Evolutionary conservation across 2,888 invertebrate species (phyloP), one percentile per base, ranked within the genome.

Genomic region (Pilophorus perplexus): DNA sequence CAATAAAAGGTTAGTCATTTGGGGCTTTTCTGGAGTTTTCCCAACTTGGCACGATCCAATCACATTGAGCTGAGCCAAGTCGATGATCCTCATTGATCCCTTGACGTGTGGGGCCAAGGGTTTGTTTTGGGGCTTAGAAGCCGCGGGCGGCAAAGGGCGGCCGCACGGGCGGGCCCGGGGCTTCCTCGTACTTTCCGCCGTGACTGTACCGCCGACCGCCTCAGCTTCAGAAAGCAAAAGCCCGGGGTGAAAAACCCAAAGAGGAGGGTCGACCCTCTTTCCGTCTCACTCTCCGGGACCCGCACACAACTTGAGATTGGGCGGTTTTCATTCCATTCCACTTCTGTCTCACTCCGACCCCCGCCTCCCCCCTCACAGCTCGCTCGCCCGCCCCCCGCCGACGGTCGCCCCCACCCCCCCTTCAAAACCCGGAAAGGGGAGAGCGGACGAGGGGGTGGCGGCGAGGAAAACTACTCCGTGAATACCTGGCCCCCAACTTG

Each of bases 271-370:
- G 52, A 52, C 52, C 52, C n/a, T n/a, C n/a, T n/a, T n/a, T n/a
- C n/a, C n/a, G n/a, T n/a, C n/a, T n/a, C n/a, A n/a, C n/a, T n/a
- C n/a, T n/a, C 28, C 55, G 33, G 22, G 20, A 23, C 37, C 18
- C 37, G 37, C 37, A 55, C 55, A 55, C 55, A 37, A 55, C 37
- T 38, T 38, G 14, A 38, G 38, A 38, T 55, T 55, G 55, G 55
- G 55, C 55, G 55, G 55, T 55, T 55, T 55, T 55, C 55, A 55
- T 55, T 55, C 55, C 55, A 55, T 55, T 55, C 55, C 55, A 55
- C 55, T 55, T 55, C 55, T 38, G 20, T 55, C 55, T 42, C 42
- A 14, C 42, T 42, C 14, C 5, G 10, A 14, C 42, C 14, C 42
- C 12, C 42, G 6, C 33, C 12, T 33, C 12, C 6, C 12, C 33